Conservation (phyloP, 1,140 invertebrate species). For the Meloidogyne floridensis region DNA sequence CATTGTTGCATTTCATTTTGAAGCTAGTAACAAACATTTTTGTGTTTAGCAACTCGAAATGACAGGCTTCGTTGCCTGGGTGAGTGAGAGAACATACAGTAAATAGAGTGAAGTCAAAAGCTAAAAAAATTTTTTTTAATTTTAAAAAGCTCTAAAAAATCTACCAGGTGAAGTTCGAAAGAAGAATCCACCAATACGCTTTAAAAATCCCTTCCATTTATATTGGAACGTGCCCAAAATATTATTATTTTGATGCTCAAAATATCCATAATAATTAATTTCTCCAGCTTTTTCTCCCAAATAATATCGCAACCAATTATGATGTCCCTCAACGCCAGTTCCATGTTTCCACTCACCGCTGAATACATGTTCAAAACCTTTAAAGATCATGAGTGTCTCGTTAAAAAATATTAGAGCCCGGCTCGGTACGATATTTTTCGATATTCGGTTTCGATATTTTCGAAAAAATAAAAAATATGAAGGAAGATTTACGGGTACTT, state of each 20-base stretch:
- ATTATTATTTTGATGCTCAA: constrained; percentile 37
- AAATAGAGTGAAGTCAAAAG: constrained; percentile 41
- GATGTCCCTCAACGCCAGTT: constrained; percentile 66
- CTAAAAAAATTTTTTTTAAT: constrained; percentile 9
- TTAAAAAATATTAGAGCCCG: too few relatives aligned
- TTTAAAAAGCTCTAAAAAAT: neutral
- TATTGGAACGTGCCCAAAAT: constrained; percentile 31
- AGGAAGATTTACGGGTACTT: too few relatives aligned
- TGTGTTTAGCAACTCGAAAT: constrained; percentile 31
- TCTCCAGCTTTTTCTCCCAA: constrained; percentile 67
- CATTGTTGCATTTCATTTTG: constrained; percentile 4
- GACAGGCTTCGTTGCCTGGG: constrained; percentile 25
- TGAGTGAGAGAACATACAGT: constrained; percentile 31
- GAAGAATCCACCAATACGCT: constrained; percentile 37
- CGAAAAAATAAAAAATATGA: too few relatives aligned
- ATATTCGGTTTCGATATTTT: too few relatives aligned
- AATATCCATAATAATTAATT: constrained; percentile 69
- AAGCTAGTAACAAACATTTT: constrained; percentile 37
- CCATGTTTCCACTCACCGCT: constrained; percentile 66
- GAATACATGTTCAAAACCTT: neutral
- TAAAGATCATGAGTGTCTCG: too few relatives aligned
- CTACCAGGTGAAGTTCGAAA: constrained; percentile 29
- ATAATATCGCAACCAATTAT: constrained; percentile 70
- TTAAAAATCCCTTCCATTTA: constrained; percentile 33
- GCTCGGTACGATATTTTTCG: too few relatives aligned